These are phyloP conservation scores for Typhlichthys eigenmanni DNA, from an alignment of 2,797 vertebrate genomes.

Conservation along the genomic window DNA sequence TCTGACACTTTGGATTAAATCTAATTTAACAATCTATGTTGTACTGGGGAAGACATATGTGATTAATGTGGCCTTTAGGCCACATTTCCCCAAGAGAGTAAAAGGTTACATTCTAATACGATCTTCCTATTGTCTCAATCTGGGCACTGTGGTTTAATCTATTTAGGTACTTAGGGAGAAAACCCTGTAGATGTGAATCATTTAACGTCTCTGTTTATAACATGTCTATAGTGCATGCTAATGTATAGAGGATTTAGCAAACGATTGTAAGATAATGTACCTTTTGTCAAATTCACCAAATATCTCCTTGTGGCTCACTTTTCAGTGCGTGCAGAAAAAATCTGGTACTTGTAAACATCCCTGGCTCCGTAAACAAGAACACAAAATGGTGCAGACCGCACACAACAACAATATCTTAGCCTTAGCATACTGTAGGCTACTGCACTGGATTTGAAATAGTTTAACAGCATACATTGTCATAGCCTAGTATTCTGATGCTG, in stretches of 20 bases:
- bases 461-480: neutral
- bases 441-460: constrained; percentile 6
- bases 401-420: too few species aligned
- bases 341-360: too few species aligned
- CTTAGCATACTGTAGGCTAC: neutral
- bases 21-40: constrained; percentile 33
- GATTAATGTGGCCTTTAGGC: constrained; percentile 54
- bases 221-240: constrained; percentile 17
- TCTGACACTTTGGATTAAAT: constrained; percentile 51
- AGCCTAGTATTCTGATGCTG: too few species aligned
- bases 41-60: constrained; percentile 48
- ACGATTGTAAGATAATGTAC: too few species aligned
- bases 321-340: too few species aligned
- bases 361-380: too few species aligned
- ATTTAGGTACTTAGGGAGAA: neutral
- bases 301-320: too few species aligned
- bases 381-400: too few species aligned
- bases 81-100: constrained; percentile 36
- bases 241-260: constrained; percentile 5
- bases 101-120: constrained; percentile 29
- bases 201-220: neutral
- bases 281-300: too few species aligned
- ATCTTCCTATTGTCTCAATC: constrained; percentile 5
- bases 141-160: constrained; percentile 8
- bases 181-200: constrained; percentile 3